A percentile compares a stretch with the other conserved stretches of the same genome.
These are phyloP conservation scores for Clarias magur DNA, from an alignment of 2,113 vertebrate species.

Conservation along the genomic window DNA sequence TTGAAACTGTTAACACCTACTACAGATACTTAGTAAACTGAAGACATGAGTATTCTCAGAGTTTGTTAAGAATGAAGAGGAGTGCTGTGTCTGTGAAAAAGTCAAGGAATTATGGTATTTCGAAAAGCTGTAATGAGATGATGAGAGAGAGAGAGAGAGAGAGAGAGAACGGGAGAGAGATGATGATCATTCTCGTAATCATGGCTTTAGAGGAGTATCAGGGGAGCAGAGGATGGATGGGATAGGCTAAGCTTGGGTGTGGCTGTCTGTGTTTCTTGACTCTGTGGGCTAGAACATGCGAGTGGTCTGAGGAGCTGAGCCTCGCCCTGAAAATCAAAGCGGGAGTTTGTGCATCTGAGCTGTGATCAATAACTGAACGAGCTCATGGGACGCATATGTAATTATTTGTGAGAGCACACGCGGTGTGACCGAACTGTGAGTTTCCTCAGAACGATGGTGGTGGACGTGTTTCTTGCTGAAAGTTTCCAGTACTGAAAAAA, in stretches of 20 bases:
- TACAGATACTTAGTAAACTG: neutral
- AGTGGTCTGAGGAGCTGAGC: constrained; percentile 28
- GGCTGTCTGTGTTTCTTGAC: constrained; percentile 39
- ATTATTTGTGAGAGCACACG: neutral
- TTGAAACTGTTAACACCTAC: neutral
- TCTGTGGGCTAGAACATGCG: constrained; percentile 45
- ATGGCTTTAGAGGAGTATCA: neutral
- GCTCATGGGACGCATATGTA: neutral
- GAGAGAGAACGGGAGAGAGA: constrained; percentile 4
- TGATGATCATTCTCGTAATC: constrained; percentile 29
- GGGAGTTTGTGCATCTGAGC: neutral
- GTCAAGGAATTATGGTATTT: neutral
- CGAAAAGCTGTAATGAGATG: neutral
- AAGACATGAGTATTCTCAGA: neutral
- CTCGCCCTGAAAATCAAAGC: constrained; percentile 30
- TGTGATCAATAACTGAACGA: constrained; percentile 6
- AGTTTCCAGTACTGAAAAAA: neutral
- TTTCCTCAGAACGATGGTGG: neutral
- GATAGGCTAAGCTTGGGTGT: constrained; percentile 17
- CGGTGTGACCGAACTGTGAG: neutral
- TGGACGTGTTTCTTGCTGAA: neutral
- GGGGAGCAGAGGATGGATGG: constrained; percentile 18
- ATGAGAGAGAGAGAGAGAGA: neutral
- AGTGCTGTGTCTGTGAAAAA: neutral
- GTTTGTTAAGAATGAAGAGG: neutral